Base-by-base conservation (phyloP, 2,797 vertebrate species). In the Gouania willdenowi region DNA sequence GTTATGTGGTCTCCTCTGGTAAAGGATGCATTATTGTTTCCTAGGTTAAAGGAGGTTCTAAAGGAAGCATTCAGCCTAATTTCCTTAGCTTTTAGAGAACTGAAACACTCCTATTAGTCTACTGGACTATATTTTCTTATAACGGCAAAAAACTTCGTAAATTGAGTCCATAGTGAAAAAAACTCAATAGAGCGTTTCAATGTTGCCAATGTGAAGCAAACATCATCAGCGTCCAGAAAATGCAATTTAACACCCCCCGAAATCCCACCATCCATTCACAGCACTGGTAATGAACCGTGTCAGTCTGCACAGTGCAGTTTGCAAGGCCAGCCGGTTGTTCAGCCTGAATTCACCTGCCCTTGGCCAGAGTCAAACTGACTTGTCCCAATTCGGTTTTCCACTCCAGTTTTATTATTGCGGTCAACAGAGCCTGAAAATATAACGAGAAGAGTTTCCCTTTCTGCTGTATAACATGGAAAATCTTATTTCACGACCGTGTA, bases 321-420 rank as follows among this genome's bases (percentile, higher is more conserved):
- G 46, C 66, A 41, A 41, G 28, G 24, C 29, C 31, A 4, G 24
- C 29, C 31, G 4, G 19, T 5, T 7, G 49, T 61, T 72, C 44
- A 49, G 48, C 62, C 52, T 49, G 43, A 48, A 35, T 68, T 42
- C 63, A 35, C 47, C 58, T 30, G 63, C 47, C 66, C 56, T 43
- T 56, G 62, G 41, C 14, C 24, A 21, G 36, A 55, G 41, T 43
- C 17, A 57, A 44, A 63, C 26, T 30, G 8, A 38, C 52, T 68
- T 61, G 46, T 40, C 36, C 5, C 8, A 23, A 3, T 9, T n/a
- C 23, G 8, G 7, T 10, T 25, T n/a, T 12, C 10, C 10, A 4
- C 1, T 6, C 1, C 19, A 5, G 3, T 12, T 6, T 51, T 41
- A 24, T 10, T 26, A 28, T 30, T 21, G 25, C 24, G 13, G 1